A percentile compares a stretch with the other conserved stretches of the same genome.
Evolutionary conservation across 2,888 invertebrate species (phyloP).

Genomic region (Polymixis flavicincta): DNA sequence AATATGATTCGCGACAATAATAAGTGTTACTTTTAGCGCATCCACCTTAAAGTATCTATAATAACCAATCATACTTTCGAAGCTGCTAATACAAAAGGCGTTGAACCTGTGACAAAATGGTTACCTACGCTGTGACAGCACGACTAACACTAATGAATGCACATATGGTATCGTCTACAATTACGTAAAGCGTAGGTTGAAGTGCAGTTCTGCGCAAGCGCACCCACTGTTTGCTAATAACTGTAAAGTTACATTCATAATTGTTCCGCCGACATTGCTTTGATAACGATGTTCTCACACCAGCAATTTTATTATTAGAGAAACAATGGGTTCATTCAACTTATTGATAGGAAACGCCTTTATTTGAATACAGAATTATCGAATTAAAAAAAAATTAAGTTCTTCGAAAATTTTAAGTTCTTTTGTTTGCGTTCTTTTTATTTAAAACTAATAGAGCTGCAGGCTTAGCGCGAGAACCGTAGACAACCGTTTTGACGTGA

Average conservation of each 20-base stretch:
- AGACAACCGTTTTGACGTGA: too few species aligned
- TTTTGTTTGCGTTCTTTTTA: slow-evolving; percentile 19
- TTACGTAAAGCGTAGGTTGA: slow-evolving; percentile 33
- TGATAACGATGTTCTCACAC: slow-evolving; percentile 10
- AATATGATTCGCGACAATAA: too few species aligned
- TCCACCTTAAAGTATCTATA: too few species aligned
- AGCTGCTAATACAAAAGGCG: slow-evolving; percentile 10
- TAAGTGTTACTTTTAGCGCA: too few species aligned
- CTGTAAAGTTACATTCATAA: slow-evolving; percentile 41
- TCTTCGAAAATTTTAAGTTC: too few species aligned
- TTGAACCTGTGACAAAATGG: slow-evolving; percentile 11
- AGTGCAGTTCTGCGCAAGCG: slow-evolving; percentile 13
- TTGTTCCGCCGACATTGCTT: slow-evolving; percentile 33
- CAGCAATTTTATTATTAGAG: slow-evolving; percentile 12
- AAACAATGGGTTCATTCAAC: slow-evolving; percentile 16
- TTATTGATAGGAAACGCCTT: slow-evolving; percentile 1
- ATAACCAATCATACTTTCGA: too few species aligned
- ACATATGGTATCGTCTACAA: slow-evolving; percentile 20
- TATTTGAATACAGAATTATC: not conserved
- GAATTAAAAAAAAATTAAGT: too few species aligned
- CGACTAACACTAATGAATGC: slow-evolving; percentile 34
- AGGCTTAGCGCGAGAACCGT: too few species aligned
- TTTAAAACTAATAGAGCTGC: too few species aligned
- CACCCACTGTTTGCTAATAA: slow-evolving; percentile 39
- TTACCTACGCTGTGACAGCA: slow-evolving; percentile 16